Evolutionary conservation across 1,140 invertebrate species (phyloP).

Genomic region (Asobara japonica): DNA sequence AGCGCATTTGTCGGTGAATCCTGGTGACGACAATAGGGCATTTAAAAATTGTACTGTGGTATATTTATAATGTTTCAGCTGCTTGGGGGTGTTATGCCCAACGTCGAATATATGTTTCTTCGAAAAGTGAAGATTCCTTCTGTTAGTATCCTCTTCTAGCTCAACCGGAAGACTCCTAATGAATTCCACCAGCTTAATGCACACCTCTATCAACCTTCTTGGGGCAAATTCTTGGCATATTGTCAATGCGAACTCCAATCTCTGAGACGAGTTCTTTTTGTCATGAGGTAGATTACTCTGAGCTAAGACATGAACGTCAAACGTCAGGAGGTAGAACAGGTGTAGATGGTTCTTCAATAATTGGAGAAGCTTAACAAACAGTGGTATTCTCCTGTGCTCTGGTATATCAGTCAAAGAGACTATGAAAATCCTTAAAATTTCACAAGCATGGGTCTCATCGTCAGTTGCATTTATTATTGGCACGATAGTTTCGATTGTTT

Average conservation of each 20-base stretch:
- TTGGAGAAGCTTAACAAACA: slow-evolving; percentile 83
- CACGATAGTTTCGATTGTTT: slow-evolving; percentile 90
- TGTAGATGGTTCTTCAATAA: slow-evolving; percentile 81
- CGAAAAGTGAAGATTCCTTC: slow-evolving; percentile 46
- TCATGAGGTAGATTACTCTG: slow-evolving; percentile 54
- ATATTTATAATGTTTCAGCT: slow-evolving; percentile 85
- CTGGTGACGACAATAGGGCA: slow-evolving; percentile 71
- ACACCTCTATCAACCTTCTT: slow-evolving; percentile 71
- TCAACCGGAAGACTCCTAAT: slow-evolving; percentile 73
- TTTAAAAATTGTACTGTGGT: slow-evolving; percentile 77
- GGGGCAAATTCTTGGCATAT: slow-evolving; percentile 75
- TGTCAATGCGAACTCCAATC: slow-evolving; percentile 77
- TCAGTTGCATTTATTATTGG: slow-evolving; percentile 79
- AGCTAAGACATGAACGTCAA: slow-evolving; percentile 73
- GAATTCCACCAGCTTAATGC: slow-evolving; percentile 75
- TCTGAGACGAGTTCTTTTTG: slow-evolving; percentile 57
- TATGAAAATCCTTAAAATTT: slow-evolving; percentile 88
- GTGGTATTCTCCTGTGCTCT: slow-evolving; percentile 81
- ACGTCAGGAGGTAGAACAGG: slow-evolving; percentile 76
- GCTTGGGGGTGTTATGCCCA: slow-evolving; percentile 73
- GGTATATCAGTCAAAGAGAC: slow-evolving; percentile 90
- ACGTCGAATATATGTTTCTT: slow-evolving; percentile 75
- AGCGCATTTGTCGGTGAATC: slow-evolving; percentile 76
- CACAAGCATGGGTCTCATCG: slow-evolving; percentile 64
- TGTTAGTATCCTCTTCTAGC: slow-evolving; percentile 66